Percentiles rank a stretch among this genome's conserved stretches.
Conservation (phyloP, 64 coral and sea anemone genomes). For the Stichodactyla helianthus region DNA sequence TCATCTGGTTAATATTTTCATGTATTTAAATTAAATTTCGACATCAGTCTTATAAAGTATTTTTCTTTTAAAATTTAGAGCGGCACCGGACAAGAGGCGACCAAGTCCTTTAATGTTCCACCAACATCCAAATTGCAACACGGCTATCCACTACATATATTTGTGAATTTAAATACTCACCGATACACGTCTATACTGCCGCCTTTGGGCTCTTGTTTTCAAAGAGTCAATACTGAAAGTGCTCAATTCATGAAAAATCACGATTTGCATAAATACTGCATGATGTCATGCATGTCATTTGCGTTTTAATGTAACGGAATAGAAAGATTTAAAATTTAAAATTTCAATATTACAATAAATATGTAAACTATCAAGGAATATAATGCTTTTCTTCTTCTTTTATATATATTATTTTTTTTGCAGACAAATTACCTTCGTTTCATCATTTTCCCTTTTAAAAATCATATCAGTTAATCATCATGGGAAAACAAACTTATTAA, state of each 20-base stretch:
- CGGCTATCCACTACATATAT: background rate
- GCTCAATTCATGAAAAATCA: background rate
- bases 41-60: background rate
- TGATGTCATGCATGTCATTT: background rate
- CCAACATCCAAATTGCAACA: background rate
- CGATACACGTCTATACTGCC: background rate
- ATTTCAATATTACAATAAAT: too few species aligned
- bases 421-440: too few species aligned
- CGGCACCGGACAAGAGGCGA: too few species aligned
- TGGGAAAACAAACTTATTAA: too few species aligned
- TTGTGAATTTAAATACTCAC: background rate
- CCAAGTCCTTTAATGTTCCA: background rate
- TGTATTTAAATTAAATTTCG: slow-evolving; percentile 14
- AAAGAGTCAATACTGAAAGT: background rate
- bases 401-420: too few species aligned
- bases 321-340: too few species aligned
- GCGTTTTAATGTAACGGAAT: too few species aligned
- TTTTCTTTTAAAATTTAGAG: background rate
- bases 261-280: background rate
- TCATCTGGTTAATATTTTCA: slow-evolving; percentile 33
- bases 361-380: too few species aligned
- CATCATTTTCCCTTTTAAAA: too few species aligned
- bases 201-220: background rate
- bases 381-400: too few species aligned
- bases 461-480: too few species aligned